Evolutionary conservation across 2,797 vertebrate genomes (phyloP).

Genomic region (Thamnophis elegans): DNA sequence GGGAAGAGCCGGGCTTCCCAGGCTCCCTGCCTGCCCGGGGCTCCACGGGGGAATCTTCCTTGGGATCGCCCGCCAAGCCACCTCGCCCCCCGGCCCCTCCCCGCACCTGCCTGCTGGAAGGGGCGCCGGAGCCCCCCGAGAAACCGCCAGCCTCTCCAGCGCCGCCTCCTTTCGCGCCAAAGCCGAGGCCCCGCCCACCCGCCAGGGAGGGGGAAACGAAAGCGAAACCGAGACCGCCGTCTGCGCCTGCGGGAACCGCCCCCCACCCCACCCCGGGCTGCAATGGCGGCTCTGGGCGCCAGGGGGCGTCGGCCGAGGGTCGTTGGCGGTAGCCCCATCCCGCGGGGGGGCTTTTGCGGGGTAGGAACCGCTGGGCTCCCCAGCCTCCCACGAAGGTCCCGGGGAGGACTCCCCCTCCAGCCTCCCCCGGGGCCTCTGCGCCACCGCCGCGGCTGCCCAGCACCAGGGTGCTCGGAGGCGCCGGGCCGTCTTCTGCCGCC

Average conservation of each 20-base stretch:
- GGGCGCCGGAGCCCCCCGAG: not conserved
- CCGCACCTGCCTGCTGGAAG: not conserved
- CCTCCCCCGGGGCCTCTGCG: not conserved
- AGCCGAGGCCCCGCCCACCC: not conserved
- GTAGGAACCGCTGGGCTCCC: rapidly evolving
- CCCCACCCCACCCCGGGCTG: too few species aligned
- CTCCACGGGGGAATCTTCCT: not conserved
- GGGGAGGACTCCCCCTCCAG: too few species aligned
- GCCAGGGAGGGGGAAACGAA: not conserved
- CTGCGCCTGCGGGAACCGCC: not conserved
- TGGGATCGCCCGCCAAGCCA: not conserved
- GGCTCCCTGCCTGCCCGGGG: rapidly evolving
- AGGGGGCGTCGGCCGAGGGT: not conserved
- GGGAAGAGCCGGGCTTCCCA: rapidly evolving
- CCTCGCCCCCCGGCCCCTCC: not conserved
- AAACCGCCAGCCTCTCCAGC: not conserved
- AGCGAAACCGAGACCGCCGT: not conserved
- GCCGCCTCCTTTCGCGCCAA: not conserved
- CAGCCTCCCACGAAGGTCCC: too few species aligned
- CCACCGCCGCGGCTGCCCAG: too few species aligned
- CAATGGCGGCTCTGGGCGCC: not conserved
- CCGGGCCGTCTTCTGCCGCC: not conserved
- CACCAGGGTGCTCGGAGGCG: not conserved
- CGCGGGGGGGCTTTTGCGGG: not conserved
- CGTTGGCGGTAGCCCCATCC: too few species aligned